phyloP scores from a whole-genome alignment of 2,113 vertebrate genomes.

The Misgurnus anguillicaudatus region DNA sequence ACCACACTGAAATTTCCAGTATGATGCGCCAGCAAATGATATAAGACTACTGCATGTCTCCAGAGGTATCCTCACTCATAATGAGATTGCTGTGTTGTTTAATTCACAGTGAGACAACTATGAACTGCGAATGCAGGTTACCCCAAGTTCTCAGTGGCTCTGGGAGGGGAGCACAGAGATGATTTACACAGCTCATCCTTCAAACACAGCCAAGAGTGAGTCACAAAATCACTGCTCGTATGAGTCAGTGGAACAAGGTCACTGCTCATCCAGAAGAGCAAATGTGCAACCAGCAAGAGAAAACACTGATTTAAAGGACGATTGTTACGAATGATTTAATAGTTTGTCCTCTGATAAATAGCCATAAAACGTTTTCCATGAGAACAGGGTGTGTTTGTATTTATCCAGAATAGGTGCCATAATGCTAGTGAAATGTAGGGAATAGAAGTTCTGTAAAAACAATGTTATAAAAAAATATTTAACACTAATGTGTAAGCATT shows the following conservation, averaged over 20 bases:
- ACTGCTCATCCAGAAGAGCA: slow-evolving; percentile 14
- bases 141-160: slow-evolving; percentile 35
- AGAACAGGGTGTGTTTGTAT: slow-evolving; percentile 15
- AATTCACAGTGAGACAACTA: slow-evolving; percentile 5
- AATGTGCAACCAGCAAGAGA: slow-evolving; percentile 27
- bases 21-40: slow-evolving; percentile 27
- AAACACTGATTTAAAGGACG: slow-evolving; percentile 20
- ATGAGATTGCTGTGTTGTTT: slow-evolving; percentile 2
- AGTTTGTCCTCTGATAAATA: slow-evolving; percentile 10
- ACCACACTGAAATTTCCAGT: slow-evolving; percentile 5
- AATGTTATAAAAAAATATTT: too few relatives aligned
- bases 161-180: slow-evolving; percentile 32
- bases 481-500: slow-evolving; percentile 21
- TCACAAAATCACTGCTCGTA: slow-evolving; percentile 46
- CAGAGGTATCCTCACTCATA: slow-evolving; percentile 8
- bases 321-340: slow-evolving; percentile 13
- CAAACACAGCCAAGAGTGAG: slow-evolving; percentile 47
- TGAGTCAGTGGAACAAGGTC: slow-evolving; percentile 51
- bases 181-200: slow-evolving; percentile 46
- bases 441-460: not conserved
- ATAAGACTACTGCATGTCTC: slow-evolving; percentile 29
- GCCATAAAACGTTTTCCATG: slow-evolving; percentile 14
- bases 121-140: slow-evolving; percentile 27
- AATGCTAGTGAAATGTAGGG: not conserved
- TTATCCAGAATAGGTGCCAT: not conserved